Percentiles rank a stretch among this genome's conserved stretches.
These are phyloP conservation scores for Echiichthys vipera DNA, from an alignment of 2,797 vertebrate genomes.

Conservation along the genomic window DNA sequence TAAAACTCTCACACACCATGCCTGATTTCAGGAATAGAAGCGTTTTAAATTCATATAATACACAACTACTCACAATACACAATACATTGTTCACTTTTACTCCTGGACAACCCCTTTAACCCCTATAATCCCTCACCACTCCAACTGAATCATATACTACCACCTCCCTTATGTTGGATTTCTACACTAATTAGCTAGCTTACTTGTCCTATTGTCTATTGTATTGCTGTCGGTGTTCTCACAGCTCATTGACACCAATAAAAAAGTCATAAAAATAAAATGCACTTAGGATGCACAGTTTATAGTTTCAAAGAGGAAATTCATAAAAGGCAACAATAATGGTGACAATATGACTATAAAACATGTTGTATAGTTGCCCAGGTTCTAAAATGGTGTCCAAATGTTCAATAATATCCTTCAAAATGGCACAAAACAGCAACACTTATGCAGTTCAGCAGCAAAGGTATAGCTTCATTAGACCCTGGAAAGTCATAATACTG, in stretches of 20 bases:
- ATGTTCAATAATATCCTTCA: slow-evolving; percentile 60
- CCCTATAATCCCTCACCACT: neutral
- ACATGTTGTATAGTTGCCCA: slow-evolving; percentile 32
- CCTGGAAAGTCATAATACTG: slow-evolving; percentile 71
- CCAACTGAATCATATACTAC: neutral
- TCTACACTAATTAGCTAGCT: slow-evolving; percentile 38
- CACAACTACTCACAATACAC: too few species aligned
- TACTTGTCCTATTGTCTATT: slow-evolving; percentile 20
- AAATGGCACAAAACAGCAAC: slow-evolving; percentile 57
- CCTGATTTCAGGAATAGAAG: too few species aligned
- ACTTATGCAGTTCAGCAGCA: slow-evolving; percentile 59
- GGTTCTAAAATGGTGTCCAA: slow-evolving; percentile 48
- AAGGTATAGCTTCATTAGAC: slow-evolving; percentile 76
- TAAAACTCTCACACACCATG: too few species aligned
- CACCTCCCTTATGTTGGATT: slow-evolving; percentile 6
- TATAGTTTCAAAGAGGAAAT: slow-evolving; percentile 40
- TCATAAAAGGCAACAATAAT: slow-evolving; percentile 48
- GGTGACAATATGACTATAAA: slow-evolving; percentile 55
- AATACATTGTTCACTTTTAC: too few species aligned
- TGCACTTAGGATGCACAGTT: slow-evolving; percentile 43
- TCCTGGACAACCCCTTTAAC: too few species aligned
- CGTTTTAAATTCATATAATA: too few species aligned
- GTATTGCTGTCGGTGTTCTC: slow-evolving; percentile 36
- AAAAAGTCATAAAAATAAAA: slow-evolving; percentile 50
- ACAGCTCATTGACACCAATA: slow-evolving; percentile 41